phyloP scores from a whole-genome alignment of 35 echinoderm and acorn worm species.

The Anneissia japonica region DNA sequence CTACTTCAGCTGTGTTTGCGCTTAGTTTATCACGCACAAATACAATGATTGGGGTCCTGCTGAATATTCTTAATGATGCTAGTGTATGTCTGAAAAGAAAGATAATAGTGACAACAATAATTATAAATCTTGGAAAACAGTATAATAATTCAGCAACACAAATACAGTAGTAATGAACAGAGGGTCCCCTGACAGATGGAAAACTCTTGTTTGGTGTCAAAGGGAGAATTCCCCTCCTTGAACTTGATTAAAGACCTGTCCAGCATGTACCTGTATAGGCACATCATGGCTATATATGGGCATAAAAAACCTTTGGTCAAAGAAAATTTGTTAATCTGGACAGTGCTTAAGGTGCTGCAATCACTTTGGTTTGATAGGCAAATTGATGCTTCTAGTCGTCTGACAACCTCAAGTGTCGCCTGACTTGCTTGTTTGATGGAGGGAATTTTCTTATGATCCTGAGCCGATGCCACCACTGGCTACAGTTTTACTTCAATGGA shows the following conservation, averaged over 20 bases:
- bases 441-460: no score
- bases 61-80: conserved; percentile 47
- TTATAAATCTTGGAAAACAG: background rate
- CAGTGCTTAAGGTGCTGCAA: no score
- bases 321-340: no score
- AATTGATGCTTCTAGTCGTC: no score
- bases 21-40: conserved; percentile 68
- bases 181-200: background rate
- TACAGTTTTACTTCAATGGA: no score
- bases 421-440: no score
- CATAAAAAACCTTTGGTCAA: no score
- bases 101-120: conserved; percentile 5
- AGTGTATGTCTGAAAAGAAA: conserved; percentile 41
- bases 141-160: background rate
- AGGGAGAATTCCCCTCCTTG: background rate
- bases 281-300: background rate
- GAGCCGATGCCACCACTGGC: no score
- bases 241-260: background rate
- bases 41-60: conserved; percentile 51
- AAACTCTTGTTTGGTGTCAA: background rate
- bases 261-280: background rate
- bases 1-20: conserved; percentile 59
- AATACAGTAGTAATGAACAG: background rate
- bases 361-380: no score
- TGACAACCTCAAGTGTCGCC: no score